Evolutionary conservation across 2,888 invertebrate species (phyloP).

Genomic region (Acutogordius australiensis): DNA sequence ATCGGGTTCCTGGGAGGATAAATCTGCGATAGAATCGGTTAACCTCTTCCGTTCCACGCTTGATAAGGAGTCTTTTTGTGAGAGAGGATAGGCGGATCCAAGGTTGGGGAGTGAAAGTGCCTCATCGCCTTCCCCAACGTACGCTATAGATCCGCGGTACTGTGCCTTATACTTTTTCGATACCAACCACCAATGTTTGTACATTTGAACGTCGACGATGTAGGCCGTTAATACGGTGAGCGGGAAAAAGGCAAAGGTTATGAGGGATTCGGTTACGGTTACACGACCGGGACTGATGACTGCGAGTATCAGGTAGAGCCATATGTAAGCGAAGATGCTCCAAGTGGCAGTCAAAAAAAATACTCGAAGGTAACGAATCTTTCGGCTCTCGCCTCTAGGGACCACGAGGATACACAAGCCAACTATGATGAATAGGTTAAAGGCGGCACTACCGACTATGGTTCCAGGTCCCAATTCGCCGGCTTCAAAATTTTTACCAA

Average conservation of each 20-base stretch:
- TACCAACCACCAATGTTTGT: constrained; percentile 15
- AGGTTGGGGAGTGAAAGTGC: neutral
- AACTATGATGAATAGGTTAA: constrained; percentile 88
- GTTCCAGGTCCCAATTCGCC: constrained; percentile 91
- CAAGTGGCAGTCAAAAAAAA: constrained; percentile 89
- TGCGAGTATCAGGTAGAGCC: constrained; percentile 77
- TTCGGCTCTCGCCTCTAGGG: constrained; percentile 23
- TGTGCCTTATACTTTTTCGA: neutral
- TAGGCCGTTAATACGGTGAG: constrained; percentile 79
- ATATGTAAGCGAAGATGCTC: constrained; percentile 91
- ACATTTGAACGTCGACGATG: constrained; percentile 49
- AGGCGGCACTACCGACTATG: constrained; percentile 91
- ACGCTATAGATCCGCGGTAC: neutral
- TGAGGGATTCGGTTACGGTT: constrained; percentile 81
- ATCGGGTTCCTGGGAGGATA: neutral
- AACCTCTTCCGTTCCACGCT: neutral
- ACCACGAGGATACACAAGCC: constrained; percentile 46
- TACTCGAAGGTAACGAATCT: constrained; percentile 74
- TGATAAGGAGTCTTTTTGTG: neutral
- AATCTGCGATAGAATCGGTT: too few species aligned
- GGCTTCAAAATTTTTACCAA: constrained; percentile 68
- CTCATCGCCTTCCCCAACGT: neutral
- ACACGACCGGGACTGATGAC: constrained; percentile 54
- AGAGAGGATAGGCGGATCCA: neutral
- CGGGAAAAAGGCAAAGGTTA: constrained; percentile 86